Evolutionary conservation across 2,797 vertebrate species (phyloP), one percentile per base, ranked within the genome.

Genomic region (Mus spretus): DNA sequence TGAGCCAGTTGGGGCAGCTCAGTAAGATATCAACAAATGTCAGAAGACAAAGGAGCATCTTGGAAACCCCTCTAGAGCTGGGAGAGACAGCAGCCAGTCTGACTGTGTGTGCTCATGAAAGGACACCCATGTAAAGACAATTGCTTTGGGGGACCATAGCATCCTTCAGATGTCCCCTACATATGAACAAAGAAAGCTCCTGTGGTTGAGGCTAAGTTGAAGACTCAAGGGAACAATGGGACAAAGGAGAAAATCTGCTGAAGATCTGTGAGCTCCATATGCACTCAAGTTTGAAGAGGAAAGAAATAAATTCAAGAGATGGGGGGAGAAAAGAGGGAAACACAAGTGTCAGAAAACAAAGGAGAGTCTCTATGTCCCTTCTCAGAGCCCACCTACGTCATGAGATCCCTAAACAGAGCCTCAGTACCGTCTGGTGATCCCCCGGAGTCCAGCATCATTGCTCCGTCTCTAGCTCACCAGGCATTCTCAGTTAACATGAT

Each of bases 361-460:
- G 47, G 50, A 22, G 2, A 0, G 85, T 47, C 40, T n/a, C 47
- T 7, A n/a, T 88, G 34, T 37, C 40, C 47, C 8, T 9, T 1
- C 24, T 79, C 82, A 31, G 72, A 84, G 24, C 1, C 28, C 0
- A 3, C 24, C 40, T 74, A 84, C 31, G 44, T 31, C 53, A 3
- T 12, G 47, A 59, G 61, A 65, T 84, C 37, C 37, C 15, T 37
- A 20, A 65, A 47, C 26, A 40, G 9, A 93, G 47, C 15, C 44
- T 17, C 12, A 8, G 10, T 11, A 1, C 14, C 0, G 74, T 13
- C 50, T n/a, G 31, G 24, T 6, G 57, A 89, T n/a, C 1, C 5
- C 10, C 0, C 3, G 14, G 31, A 20, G 1, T 13, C 11, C 0
- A 13, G 75, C 31, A 72, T 63, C 47, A 34, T 4, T 3, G 0